Conservation (phyloP, 1,140 invertebrate species). For the Pomacea maculata region DNA sequence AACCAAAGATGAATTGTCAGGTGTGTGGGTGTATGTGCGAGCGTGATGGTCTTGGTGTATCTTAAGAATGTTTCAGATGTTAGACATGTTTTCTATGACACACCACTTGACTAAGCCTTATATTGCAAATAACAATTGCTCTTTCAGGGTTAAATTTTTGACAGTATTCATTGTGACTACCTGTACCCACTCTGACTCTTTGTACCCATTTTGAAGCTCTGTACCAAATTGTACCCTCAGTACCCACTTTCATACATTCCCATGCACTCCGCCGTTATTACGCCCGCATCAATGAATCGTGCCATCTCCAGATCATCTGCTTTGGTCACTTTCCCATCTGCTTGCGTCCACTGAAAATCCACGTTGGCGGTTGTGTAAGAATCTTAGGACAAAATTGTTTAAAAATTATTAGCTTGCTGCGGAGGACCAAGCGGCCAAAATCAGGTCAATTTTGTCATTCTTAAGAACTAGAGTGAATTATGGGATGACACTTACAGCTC, state of each 20-base stretch:
- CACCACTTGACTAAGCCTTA: no score
- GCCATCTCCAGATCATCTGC: slow-evolving; percentile 26
- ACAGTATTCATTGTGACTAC: no score
- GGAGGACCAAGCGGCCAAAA: no score
- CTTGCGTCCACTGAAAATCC: slow-evolving; percentile 33
- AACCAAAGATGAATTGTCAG: background rate
- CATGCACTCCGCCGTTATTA: background rate
- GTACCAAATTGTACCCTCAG: background rate
- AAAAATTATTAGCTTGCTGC: no score
- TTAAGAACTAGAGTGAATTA: background rate
- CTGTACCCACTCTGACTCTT: no score
- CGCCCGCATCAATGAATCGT: slow-evolving; percentile 29
- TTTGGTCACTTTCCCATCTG: slow-evolving; percentile 12
- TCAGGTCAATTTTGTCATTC: no score
- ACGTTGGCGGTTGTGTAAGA: slow-evolving; percentile 39
- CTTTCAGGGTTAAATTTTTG: no score
- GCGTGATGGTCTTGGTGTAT: background rate
- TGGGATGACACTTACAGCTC: slow-evolving; percentile 24
- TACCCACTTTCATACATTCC: slow-evolving; percentile 13
- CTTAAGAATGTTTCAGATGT: background rate
- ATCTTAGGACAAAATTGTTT: slow-evolving; percentile 23
- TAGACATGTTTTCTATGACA: no score
- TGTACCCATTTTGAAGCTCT: no score
- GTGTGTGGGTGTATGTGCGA: background rate
- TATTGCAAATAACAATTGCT: no score